phyloP scores from a whole-genome alignment of 2,113 vertebrate genomes.

The Salvator merianae region DNA sequence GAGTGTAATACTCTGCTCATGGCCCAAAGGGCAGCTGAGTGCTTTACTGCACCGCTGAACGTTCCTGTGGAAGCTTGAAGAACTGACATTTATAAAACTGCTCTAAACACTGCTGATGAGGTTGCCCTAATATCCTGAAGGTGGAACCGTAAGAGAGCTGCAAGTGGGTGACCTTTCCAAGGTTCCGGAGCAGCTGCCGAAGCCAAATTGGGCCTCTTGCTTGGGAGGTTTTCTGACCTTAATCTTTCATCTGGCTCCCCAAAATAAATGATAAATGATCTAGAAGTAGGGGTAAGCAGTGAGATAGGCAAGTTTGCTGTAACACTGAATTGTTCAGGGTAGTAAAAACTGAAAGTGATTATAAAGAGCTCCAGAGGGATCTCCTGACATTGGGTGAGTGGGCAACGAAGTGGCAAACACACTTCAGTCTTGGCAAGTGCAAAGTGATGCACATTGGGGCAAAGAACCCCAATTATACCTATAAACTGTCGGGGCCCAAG shows the following conservation, averaged over 20 bases:
- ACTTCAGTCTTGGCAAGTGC: no score
- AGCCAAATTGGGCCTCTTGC: not conserved
- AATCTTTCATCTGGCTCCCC: not conserved
- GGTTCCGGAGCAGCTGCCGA: accelerated
- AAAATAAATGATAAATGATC: no score
- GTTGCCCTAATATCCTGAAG: not conserved
- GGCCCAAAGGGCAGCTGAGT: not conserved
- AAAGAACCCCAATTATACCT: no score
- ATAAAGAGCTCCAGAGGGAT: no score
- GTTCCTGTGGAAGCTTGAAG: not conserved
- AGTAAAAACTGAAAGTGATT: no score
- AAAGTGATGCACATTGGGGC: no score
- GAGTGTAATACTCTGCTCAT: not conserved
- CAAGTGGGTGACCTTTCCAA: not conserved
- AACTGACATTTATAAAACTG: not conserved
- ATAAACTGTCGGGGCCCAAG: no score
- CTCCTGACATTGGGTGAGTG: no score
- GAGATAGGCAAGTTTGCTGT: no score
- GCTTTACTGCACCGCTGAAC: not conserved
- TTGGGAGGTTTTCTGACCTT: not conserved
- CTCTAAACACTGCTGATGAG: not conserved
- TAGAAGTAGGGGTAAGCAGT: no score
- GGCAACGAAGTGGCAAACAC: no score
- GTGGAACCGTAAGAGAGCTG: not conserved
- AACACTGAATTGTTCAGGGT: no score